Evolutionary conservation across 2,113 vertebrate species (phyloP).

Genomic region (Silurus glanis): DNA sequence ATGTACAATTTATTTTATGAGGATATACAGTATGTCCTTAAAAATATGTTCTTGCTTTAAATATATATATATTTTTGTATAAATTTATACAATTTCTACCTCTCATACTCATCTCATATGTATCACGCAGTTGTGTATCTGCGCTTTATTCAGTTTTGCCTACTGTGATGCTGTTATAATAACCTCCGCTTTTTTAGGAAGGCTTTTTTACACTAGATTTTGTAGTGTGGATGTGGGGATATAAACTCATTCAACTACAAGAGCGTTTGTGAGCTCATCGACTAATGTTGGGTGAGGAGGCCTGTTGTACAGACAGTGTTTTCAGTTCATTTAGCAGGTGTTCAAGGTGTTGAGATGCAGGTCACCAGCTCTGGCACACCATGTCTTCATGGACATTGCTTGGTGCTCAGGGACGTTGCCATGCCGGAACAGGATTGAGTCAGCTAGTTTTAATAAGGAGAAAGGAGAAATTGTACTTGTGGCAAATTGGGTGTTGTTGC

Average conservation of each 20-base stretch:
- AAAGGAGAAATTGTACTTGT: no score
- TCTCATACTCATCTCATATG: no score
- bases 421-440: not conserved
- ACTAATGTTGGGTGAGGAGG: not conserved
- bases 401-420: not conserved
- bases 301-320: not conserved
- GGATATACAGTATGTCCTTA: no score
- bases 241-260: not conserved
- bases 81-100: no score
- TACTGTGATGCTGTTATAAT: not conserved
- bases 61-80: no score
- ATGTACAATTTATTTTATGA: no score
- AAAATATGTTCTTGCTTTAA: no score
- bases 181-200: not conserved
- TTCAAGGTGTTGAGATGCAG: not conserved
- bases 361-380: not conserved
- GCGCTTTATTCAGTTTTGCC: not conserved
- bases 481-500: no score
- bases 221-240: not conserved
- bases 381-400: not conserved
- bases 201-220: not conserved
- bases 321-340: not conserved
- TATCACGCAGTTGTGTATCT: not conserved
- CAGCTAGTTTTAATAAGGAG: not conserved
- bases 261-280: not conserved